phyloP scores from a whole-genome alignment of 2,888 invertebrate genomes.

The Patella ulyssiponensis region DNA sequence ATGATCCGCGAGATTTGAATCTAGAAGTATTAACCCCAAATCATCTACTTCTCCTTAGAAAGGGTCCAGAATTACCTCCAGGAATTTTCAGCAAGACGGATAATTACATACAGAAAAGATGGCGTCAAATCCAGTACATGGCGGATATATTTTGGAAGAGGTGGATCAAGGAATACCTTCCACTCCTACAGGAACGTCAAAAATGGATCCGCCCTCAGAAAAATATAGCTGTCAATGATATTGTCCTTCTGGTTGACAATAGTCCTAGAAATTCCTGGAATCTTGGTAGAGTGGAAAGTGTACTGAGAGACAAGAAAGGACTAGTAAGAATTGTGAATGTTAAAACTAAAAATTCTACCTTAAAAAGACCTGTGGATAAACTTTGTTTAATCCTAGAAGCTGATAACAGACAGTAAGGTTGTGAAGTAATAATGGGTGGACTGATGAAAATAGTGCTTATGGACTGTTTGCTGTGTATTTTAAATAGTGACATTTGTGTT shows the following conservation, averaged over 20 bases:
- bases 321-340: constrained; percentile 21
- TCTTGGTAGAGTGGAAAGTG: constrained; percentile 13
- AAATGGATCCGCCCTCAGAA: constrained; percentile 19
- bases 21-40: background rate
- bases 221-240: constrained; percentile 1
- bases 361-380: constrained; percentile 25
- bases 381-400: constrained; percentile 26
- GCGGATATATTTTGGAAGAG: constrained; percentile 33
- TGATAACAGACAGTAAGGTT: background rate
- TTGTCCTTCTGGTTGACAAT: constrained; percentile 14
- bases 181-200: constrained; percentile 24
- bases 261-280: constrained; percentile 14
- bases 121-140: constrained; percentile 40
- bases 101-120: constrained; percentile 29
- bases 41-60: background rate
- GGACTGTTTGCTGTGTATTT: too few relatives aligned
- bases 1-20: constrained; percentile 25
- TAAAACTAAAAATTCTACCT: constrained; percentile 14
- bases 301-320: constrained; percentile 16
- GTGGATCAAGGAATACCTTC: constrained; percentile 30
- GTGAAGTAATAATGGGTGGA: too few relatives aligned
- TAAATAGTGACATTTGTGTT: too few relatives aligned
- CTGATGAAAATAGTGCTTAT: too few relatives aligned
- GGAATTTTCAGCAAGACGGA: constrained; percentile 33
- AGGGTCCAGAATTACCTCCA: constrained; percentile 24